Base-by-base conservation (phyloP, 2,888 invertebrate species). In the Troglohyphantes excavatus region DNA sequence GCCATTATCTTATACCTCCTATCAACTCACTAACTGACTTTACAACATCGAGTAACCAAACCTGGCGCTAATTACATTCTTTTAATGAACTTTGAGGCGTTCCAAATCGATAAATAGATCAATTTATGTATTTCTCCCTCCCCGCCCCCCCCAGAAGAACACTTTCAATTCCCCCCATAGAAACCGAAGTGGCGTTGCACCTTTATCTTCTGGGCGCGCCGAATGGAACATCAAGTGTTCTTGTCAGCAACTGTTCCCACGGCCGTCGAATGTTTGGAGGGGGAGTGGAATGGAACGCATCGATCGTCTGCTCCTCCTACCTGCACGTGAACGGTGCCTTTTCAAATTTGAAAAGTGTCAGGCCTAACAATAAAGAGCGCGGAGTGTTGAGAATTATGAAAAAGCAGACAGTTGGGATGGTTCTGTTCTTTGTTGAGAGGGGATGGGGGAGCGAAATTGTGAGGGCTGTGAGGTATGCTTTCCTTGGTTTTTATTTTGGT, bases 241-340 rank as follows among this genome's bases (percentile, higher is more conserved):
- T 86, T 86, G 85, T 86, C 85, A 86, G 85, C 27, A 39, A 26
- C 19, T 23, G 59, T 86, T 86, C 85, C 75, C 85, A 86, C 85
- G 76, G 19, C 27, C 17, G 21, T 11, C 2, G 13, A 26, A 11
- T 6, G 6, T 65, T 65, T 21, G 9, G 46, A 73, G 46, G 72
- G 72, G 53, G 65, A n/a, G 23, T 29, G 26, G 27, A 17, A 13
- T 27, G n/a, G 27, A 26, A 67, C 29, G 33, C 19, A 68, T 68
- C 68, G 68, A 19, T 33, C 33, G 19, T 7, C 19, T 33, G 33
- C 39, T n/a, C n/a, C 33, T 33, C 68, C n/a, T 68, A 23, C 73
- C 17, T 53, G 53, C 53, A 53, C 26, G 68, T 68, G 68, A 68
- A 33, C n/a, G 29, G 29, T 19, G 46, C 39, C n/a, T 27, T 59